phyloP scores from a whole-genome alignment of 1,140 invertebrate genomes.

The Daktulosphaira vitifoliae region DNA sequence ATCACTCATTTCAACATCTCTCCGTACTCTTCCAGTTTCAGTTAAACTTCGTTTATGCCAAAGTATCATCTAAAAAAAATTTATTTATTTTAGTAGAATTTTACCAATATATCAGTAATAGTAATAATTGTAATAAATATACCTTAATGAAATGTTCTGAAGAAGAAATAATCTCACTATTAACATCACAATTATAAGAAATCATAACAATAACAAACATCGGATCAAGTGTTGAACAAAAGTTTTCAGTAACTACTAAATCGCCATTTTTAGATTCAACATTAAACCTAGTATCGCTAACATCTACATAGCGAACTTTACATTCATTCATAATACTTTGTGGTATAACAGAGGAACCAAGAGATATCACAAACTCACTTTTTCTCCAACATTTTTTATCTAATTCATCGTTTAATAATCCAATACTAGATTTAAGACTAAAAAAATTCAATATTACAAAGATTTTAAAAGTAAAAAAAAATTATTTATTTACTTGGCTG shows the following conservation, averaged over 20 bases:
- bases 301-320: constrained; percentile 63
- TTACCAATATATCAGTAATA: neutral
- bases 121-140: neutral
- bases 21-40: constrained; percentile 64
- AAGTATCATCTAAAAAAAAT: constrained; percentile 54
- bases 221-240: constrained; percentile 58
- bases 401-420: constrained; percentile 23
- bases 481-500: constrained; percentile 39
- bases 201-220: constrained; percentile 58
- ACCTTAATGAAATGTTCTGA: constrained; percentile 37
- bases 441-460: neutral
- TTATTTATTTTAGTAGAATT: neutral
- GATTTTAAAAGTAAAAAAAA: neutral
- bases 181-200: constrained; percentile 35
- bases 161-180: constrained; percentile 35
- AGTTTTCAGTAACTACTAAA: constrained; percentile 65
- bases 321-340: constrained; percentile 44
- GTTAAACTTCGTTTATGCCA: constrained; percentile 72
- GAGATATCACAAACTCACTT: constrained; percentile 57
- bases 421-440: constrained; percentile 26
- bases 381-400: constrained; percentile 59
- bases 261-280: constrained; percentile 70
- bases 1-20: constrained; percentile 63
- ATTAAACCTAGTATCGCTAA: constrained; percentile 65
- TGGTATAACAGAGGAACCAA: constrained; percentile 35